A percentile compares a stretch with the other conserved stretches of the same genome.
phyloP scores from a whole-genome alignment of 1,140 invertebrate genomes.

The Coboldia fuscipes region DNA sequence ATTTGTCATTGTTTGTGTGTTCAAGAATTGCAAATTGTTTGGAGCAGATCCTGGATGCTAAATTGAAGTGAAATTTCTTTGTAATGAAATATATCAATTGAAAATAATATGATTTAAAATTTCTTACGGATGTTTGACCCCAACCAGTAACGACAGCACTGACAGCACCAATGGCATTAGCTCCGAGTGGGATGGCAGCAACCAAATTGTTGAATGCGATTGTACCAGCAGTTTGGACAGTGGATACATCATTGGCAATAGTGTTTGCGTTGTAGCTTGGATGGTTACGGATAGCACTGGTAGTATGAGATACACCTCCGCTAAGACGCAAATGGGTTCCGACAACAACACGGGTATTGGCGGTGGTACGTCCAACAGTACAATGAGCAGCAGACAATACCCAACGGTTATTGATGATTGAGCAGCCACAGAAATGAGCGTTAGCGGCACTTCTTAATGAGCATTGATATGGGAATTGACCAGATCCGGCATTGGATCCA shows the following conservation, averaged over 20 bases:
- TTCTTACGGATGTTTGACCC: constrained; percentile 21
- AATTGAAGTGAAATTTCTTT: too few relatives aligned
- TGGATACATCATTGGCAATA: constrained; percentile 22
- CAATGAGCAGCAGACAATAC: constrained; percentile 25
- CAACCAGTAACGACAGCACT: constrained; percentile 22
- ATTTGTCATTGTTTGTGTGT: constrained; percentile 1
- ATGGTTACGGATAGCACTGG: constrained; percentile 22
- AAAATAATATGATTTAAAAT: too few relatives aligned
- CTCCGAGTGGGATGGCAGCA: constrained; percentile 17
- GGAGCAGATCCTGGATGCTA: background rate
- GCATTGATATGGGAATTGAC: constrained; percentile 22
- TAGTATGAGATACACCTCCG: constrained; percentile 23
- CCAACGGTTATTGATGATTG: constrained; percentile 19
- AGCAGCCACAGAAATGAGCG: constrained; percentile 25
- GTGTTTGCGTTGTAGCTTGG: constrained; percentile 20
- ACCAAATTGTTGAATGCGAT: constrained; percentile 18
- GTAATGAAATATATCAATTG: too few relatives aligned
- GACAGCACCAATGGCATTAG: constrained; percentile 12
- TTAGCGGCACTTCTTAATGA: constrained; percentile 18
- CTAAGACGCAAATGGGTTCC: constrained; percentile 25
- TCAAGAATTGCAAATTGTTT: background rate
- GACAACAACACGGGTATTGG: constrained; percentile 21
- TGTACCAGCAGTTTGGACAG: constrained; percentile 12
- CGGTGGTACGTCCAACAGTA: constrained; percentile 12
- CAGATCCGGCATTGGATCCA: constrained; percentile 19